These are phyloP conservation scores for Barbus barbus DNA, from an alignment of 2,113 vertebrate genomes.

Conservation along the genomic window DNA sequence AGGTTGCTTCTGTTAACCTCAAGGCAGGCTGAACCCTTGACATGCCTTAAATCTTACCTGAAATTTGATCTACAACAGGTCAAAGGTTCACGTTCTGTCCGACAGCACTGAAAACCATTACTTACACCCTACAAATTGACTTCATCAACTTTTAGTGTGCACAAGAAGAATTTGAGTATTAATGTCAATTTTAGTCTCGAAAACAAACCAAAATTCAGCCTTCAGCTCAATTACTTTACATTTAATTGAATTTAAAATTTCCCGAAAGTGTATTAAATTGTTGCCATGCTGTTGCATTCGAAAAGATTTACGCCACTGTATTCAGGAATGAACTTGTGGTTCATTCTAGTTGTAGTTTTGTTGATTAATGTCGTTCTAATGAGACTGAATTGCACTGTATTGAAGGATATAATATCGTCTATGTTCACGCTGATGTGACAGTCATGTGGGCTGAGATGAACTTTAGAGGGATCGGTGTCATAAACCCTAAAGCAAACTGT, in stretches of 20 bases:
- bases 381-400: background rate
- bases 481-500: background rate
- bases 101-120: background rate
- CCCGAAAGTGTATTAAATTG: background rate
- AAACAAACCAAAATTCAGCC: background rate
- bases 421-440: slow-evolving; percentile 21
- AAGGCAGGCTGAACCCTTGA: slow-evolving; percentile 1
- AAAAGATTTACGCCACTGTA: slow-evolving; percentile 1
- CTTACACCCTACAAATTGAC: background rate
- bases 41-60: background rate
- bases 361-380: background rate
- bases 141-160: background rate
- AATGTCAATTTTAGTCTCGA: too few species aligned
- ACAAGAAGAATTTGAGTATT: background rate
- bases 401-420: background rate
- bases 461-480: background rate
- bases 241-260: background rate
- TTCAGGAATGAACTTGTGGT: background rate
- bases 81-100: background rate
- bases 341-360: background rate
- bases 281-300: background rate
- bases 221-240: background rate
- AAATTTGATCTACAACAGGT: background rate
- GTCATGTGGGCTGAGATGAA: slow-evolving; percentile 27
- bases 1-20: slow-evolving; percentile 3